phyloP scores from a whole-genome alignment of 2,888 invertebrate species.

The Drosophila anomelani region DNA sequence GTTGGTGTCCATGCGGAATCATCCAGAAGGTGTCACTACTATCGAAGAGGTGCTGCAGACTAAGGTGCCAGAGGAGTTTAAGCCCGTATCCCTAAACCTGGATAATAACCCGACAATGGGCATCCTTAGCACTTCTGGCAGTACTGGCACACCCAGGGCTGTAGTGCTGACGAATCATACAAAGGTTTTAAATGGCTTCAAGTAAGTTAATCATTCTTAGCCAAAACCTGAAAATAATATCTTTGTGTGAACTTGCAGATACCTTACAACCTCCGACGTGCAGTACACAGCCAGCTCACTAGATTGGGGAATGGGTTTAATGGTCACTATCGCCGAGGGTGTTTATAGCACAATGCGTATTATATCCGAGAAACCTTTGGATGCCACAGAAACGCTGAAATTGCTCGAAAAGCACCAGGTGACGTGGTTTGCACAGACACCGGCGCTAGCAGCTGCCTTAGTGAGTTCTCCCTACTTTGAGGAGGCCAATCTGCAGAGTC shows the following conservation, averaged over 20 bases:
- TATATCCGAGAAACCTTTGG: slow-evolving; percentile 62
- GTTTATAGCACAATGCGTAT: slow-evolving; percentile 67
- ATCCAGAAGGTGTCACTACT: slow-evolving; percentile 14
- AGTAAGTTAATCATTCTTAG: slow-evolving; percentile 24
- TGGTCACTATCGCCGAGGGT: slow-evolving; percentile 13
- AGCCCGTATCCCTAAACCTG: slow-evolving; percentile 56
- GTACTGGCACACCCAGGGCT: slow-evolving; percentile 77
- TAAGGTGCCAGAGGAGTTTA: slow-evolving; percentile 28
- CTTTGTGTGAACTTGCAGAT: slow-evolving; percentile 16
- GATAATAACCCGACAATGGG: slow-evolving; percentile 69
- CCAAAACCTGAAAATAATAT: not conserved
- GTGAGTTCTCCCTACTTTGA: slow-evolving; percentile 48
- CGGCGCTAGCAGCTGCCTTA: slow-evolving; percentile 54
- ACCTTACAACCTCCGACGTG: slow-evolving; percentile 59
- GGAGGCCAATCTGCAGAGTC: slow-evolving; percentile 50
- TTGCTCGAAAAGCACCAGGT: slow-evolving; percentile 63
- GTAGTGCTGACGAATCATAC: slow-evolving; percentile 55
- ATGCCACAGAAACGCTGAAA: slow-evolving; percentile 53
- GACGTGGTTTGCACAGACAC: slow-evolving; percentile 54
- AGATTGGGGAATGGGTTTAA: slow-evolving; percentile 66
- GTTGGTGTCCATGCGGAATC: slow-evolving; percentile 23
- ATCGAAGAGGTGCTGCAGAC: slow-evolving; percentile 53
- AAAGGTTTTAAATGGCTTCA: slow-evolving; percentile 16
- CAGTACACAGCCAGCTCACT: slow-evolving; percentile 59
- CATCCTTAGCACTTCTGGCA: slow-evolving; percentile 80